A percentile compares a stretch with the other conserved stretches of the same genome.
phyloP scores from a whole-genome alignment of 2,113 vertebrate genomes.

The Cynocephalus volans region DNA sequence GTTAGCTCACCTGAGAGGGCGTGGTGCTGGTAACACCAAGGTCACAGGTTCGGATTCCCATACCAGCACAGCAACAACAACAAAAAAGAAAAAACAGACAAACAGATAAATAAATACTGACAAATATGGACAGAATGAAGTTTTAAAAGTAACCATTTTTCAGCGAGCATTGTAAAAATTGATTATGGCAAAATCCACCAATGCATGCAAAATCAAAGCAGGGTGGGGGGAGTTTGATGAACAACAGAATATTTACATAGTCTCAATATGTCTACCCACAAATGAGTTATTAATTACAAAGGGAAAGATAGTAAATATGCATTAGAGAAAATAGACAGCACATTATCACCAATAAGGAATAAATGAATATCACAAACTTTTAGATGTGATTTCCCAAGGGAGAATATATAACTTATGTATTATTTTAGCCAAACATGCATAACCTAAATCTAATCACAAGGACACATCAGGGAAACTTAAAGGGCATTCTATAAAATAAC shows the following conservation, averaged over 20 bases:
- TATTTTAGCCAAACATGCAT: background rate
- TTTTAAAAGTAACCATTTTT: conserved; percentile 2
- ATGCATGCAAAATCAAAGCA: background rate
- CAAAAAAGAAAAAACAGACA: no score
- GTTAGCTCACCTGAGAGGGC: no score
- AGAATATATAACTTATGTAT: background rate
- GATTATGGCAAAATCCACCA: background rate
- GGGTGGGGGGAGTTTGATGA: background rate
- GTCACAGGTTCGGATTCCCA: no score
- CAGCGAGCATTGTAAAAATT: background rate
- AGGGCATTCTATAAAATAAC: background rate
- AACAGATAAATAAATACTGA: background rate
- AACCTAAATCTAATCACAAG: background rate
- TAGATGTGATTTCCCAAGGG: background rate
- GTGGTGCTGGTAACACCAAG: no score
- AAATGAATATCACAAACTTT: background rate
- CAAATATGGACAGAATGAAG: background rate
- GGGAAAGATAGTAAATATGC: background rate
- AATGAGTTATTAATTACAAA: background rate
- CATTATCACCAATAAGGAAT: background rate
- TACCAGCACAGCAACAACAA: no score
- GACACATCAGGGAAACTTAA: background rate
- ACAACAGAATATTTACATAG: background rate
- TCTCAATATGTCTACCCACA: background rate
- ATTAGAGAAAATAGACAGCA: background rate